Evolutionary conservation across 2,797 vertebrate species (phyloP).

Genomic region (Eutrigla gurnardus): DNA sequence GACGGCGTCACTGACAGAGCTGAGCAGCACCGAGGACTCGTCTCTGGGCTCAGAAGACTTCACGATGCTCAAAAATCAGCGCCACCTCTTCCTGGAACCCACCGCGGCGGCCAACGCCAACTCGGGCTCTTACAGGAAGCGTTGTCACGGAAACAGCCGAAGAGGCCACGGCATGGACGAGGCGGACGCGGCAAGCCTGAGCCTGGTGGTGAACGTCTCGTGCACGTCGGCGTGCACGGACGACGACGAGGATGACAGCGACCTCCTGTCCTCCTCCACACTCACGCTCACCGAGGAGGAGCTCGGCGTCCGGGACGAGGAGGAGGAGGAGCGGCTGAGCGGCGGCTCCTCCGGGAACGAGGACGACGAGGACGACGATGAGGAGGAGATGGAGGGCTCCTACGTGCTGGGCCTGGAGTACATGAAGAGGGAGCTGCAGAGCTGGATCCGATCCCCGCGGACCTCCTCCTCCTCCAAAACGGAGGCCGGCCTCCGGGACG

Average conservation of each 20-base stretch:
- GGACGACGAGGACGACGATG: conserved; percentile 85
- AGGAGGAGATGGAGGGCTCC: conserved; percentile 90
- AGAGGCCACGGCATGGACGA: conserved; percentile 80
- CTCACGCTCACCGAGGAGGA: conserved; percentile 98
- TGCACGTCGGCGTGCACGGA: conserved; percentile 96
- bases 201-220: conserved; percentile 98
- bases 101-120: conserved; percentile 79
- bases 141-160: conserved; percentile 63
- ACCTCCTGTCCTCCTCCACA: conserved; percentile 97
- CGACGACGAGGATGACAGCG: conserved; percentile 95
- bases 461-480: conserved; percentile 71
- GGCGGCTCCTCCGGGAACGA: conserved; percentile 79
- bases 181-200: conserved; percentile 91
- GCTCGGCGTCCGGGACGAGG: conserved; percentile 89
- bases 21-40: conserved; percentile 94
- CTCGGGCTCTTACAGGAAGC: conserved; percentile 83
- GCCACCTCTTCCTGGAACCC: conserved; percentile 79
- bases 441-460: conserved; percentile 89
- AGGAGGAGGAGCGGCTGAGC: conserved; percentile 81
- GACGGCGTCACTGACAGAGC: conserved; percentile 91
- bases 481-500: conserved; percentile 86
- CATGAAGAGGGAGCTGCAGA: conserved; percentile 93
- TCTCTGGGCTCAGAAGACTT: conserved; percentile 94
- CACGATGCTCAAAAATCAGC: conserved; percentile 85
- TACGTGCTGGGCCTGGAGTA: conserved; percentile 92